Base-by-base conservation (phyloP, 1,140 invertebrate species). In the Macrotrachela quadricornifera region DNA sequence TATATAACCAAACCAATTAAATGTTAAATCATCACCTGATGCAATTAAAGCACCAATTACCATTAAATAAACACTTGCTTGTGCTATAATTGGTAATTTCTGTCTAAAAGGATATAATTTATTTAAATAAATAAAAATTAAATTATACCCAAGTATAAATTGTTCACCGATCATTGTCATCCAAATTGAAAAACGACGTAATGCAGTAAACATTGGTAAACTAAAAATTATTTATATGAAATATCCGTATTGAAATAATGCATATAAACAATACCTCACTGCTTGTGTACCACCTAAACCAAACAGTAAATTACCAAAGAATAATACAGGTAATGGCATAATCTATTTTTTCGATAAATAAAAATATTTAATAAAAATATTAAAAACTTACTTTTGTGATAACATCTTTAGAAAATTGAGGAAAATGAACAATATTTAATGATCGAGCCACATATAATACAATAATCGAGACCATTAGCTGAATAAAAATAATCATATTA, bases 281-380 rank as follows among this genome's bases (percentile, higher is more conserved):
- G 88, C 81, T 64, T 97, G 85, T 0, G 92, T 97, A 12, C 91
- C 90, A 14, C 88, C 91, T n/a, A 97, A 74, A 14, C 92, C 91
- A 62, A 87, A 88, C 40, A 94, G 76, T 76, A 95, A 81, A 69
- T 96, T 96, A 36, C 86, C 85, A 38, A 94, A 75, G 67, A 83
- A 96, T 46, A 97, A 83, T 1, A 96, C 58, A 1, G 91, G 90
- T 46, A 97, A 66, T 2, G 91, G 91, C 77, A 85, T 92, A 58
- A 95, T 85, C 37, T 56, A 47, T 46, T 36, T 49, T 21, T 38
- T 36, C 39, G 48, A 39, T 44, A 37, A 44, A 1, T 15, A 36
- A 46, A 63, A 62, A 44, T 68, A 61, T 36, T 62, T 59, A 15
- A 87, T 85, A 71, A 80, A 92, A 38, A 77, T 75, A 10, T 94